Evolutionary conservation across 2,888 invertebrate genomes (phyloP).

Genomic region (Coelogynopora nodosa): DNA sequence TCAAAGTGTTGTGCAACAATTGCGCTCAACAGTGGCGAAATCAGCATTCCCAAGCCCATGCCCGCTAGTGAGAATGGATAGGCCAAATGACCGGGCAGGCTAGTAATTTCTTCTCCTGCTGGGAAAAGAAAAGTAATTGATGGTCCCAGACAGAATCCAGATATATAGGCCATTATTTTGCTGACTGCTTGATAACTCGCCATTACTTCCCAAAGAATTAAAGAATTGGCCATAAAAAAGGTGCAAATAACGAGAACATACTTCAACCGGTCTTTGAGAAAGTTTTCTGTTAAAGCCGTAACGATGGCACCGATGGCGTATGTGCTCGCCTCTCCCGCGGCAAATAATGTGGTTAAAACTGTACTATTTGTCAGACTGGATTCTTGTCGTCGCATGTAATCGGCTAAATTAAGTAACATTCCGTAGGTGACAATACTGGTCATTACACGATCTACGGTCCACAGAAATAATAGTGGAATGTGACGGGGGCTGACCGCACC

Average conservation of each 20-base stretch:
- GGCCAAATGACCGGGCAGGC: slow-evolving; percentile 44
- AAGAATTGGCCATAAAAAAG: slow-evolving; percentile 38
- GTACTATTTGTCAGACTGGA: slow-evolving; percentile 39
- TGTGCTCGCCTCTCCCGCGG: slow-evolving; percentile 45
- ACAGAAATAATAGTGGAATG: slow-evolving; percentile 42
- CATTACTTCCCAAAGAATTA: slow-evolving; percentile 43
- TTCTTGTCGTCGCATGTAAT: slow-evolving; percentile 45
- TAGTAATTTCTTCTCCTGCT: slow-evolving; percentile 47
- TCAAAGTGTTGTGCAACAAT: slow-evolving; percentile 39
- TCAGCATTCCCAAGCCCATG: slow-evolving; percentile 45
- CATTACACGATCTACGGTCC: slow-evolving; percentile 46
- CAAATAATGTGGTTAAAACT: slow-evolving; percentile 42
- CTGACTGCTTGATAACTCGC: slow-evolving; percentile 6
- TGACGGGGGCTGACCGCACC: slow-evolving; percentile 9
- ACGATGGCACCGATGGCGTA: slow-evolving; percentile 43
- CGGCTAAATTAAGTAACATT: slow-evolving; percentile 45
- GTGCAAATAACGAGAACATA: slow-evolving; percentile 42
- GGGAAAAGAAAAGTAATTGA: slow-evolving; percentile 46
- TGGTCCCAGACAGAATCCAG: slow-evolving; percentile 46
- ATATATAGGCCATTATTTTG: slow-evolving; percentile 31
- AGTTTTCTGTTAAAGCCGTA: slow-evolving; percentile 44
- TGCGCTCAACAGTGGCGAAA: slow-evolving; percentile 45
- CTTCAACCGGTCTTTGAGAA: slow-evolving; percentile 40
- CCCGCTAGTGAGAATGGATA: slow-evolving; percentile 46
- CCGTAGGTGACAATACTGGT: slow-evolving; percentile 46